Evolutionary conservation across 2,888 invertebrate genomes (phyloP).

Genomic region (Strigamia transsilvanica): DNA sequence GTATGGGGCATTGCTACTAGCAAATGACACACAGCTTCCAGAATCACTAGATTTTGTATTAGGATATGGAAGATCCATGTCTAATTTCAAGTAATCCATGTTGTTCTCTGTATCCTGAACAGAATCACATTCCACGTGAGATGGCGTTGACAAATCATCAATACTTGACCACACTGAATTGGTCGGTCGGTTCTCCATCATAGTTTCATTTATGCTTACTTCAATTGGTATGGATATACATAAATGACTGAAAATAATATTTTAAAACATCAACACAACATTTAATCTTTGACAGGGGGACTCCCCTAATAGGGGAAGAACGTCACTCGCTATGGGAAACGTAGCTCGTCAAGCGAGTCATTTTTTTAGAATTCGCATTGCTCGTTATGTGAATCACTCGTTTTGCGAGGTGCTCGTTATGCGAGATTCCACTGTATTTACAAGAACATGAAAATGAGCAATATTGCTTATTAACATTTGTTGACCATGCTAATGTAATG

Average conservation of each 20-base stretch:
- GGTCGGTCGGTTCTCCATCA: background rate
- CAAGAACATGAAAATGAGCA: too few relatives aligned
- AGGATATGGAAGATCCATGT: background rate
- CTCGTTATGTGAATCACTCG: too few relatives aligned
- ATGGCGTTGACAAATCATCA: constrained; percentile 54
- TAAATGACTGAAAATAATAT: background rate
- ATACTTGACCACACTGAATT: constrained; percentile 51
- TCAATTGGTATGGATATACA: background rate
- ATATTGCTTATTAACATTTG: too few relatives aligned
- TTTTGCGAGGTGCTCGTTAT: too few relatives aligned
- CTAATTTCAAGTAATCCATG: constrained; percentile 54
- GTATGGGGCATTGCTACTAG: constrained; percentile 61
- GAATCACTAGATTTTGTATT: constrained; percentile 59
- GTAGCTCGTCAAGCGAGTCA: too few relatives aligned
- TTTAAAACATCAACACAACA: too few relatives aligned
- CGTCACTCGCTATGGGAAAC: too few relatives aligned
- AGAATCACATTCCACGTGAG: constrained; percentile 55
- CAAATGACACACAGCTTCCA: constrained; percentile 59
- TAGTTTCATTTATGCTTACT: background rate
- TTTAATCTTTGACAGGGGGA: too few relatives aligned
- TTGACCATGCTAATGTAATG: too few relatives aligned
- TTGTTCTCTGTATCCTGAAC: constrained; percentile 54
- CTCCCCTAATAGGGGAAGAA: too few relatives aligned
- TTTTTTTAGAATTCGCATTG: too few relatives aligned
- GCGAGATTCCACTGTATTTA: too few relatives aligned